Evolutionary conservation across 1,140 invertebrate species (phyloP), one percentile per base, ranked within the genome.

Genomic region (Lepidurus packardi): DNA sequence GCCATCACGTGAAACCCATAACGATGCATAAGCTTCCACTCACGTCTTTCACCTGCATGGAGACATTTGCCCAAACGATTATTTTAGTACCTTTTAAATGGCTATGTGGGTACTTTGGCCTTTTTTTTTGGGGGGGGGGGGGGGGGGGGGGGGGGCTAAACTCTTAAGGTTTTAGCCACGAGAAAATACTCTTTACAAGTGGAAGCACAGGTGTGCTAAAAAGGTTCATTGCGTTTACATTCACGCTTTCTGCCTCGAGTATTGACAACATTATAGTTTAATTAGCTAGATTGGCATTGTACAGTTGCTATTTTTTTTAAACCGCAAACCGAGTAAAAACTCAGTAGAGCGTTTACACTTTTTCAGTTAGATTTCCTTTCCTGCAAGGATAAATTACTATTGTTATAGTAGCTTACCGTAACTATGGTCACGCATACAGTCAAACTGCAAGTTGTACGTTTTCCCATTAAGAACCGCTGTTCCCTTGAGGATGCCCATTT

Each of bases 1-100:
- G 90, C 89, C 43, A 91, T 88, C 85, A 90, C 91, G 82, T 92
- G 90, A 81, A 92, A 89, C 2, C 87, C 89, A 83, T 92, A 93
- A 43, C 91, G 85, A 81, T 92, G 90, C 85, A 92, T 88, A 53
- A 90, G 82, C 53, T 86, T 87, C 91, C 91, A 93, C 82, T 92
- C 90, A 73, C 91, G 83, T 80, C 89, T 89, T 41, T 88, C 83
- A 25, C 90, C 90, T 89, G 80, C 13, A 75, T 77, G 44, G 42
- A 75, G 34, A 80, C 13, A 43, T 65, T 10, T 5, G 25, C 7
- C 44, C 21, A 53, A 79, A 45, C 7, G 44, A n/a, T 44, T n/a
- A 24, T 34, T 11, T 25, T 21, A 65, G 7, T 13, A 65, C 13
- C 16, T 65, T 4, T 65, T 21, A 65, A 3, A 21, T n/a, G 8